Evolutionary conservation across 2,888 invertebrate genomes (phyloP).

Genomic region (Seladonia tumulorum): DNA sequence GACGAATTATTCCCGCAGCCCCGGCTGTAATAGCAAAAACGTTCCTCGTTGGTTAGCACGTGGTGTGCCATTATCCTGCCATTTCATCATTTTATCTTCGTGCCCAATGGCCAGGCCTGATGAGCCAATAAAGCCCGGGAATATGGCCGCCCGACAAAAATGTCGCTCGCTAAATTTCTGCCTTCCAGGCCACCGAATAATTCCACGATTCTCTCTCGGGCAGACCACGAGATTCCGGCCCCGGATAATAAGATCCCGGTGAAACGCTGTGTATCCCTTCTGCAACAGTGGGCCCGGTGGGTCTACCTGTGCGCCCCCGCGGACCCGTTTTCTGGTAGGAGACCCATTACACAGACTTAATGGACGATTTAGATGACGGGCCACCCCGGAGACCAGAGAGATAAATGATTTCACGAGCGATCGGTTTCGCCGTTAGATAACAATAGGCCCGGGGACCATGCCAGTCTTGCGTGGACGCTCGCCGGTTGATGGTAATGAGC

Average conservation of each 20-base stretch:
- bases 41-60: conserved; percentile 55
- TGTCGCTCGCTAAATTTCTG: conserved; percentile 60
- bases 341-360: conserved; percentile 50
- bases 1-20: conserved; percentile 52
- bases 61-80: conserved; percentile 70
- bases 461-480: background rate
- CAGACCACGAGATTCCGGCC: conserved; percentile 35
- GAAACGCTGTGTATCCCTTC: conserved; percentile 8
- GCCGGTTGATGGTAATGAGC: background rate
- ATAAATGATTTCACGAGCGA: conserved; percentile 11
- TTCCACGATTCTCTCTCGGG: conserved; percentile 25
- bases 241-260: conserved; percentile 49
- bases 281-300: background rate
- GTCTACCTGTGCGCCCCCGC: background rate
- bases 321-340: conserved; percentile 47
- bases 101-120: conserved; percentile 53
- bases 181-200: conserved; percentile 63
- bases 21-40: conserved; percentile 59
- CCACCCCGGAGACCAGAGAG: conserved; percentile 15
- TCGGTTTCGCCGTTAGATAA: conserved; percentile 13
- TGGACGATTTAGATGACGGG: conserved; percentile 26
- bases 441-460: background rate
- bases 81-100: conserved; percentile 70
- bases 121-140: conserved; percentile 67
- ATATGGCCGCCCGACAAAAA: conserved; percentile 59